phyloP scores from a whole-genome alignment of 2,797 vertebrate genomes.

The Vipera latastei region DNA sequence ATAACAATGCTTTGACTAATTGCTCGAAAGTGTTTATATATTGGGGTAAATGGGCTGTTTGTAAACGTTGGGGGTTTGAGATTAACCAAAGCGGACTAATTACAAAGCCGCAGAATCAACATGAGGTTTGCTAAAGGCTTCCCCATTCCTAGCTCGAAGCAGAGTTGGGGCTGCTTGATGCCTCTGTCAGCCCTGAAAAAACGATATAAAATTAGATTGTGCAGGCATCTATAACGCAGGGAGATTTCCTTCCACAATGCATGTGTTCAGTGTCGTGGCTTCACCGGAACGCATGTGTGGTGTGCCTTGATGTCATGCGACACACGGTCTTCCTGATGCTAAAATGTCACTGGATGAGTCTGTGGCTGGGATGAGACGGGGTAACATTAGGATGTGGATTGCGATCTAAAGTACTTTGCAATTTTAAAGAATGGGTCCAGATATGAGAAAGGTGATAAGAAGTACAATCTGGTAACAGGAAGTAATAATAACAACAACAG shows the following conservation, averaged over 20 bases:
- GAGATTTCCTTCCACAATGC: conserved; percentile 70
- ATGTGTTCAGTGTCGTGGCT: conserved; percentile 69
- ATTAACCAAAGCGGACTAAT: conserved; percentile 72
- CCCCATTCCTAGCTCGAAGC: conserved; percentile 62
- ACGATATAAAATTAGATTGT: conserved; percentile 70
- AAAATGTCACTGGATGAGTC: conserved; percentile 70
- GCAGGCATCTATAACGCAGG: conserved; percentile 70
- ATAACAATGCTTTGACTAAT: conserved; percentile 70
- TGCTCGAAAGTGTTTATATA: conserved; percentile 64
- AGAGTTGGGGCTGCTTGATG: conserved; percentile 58
- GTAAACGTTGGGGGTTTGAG: conserved; percentile 67
- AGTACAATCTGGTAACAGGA: conserved; percentile 53
- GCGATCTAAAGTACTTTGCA: conserved; percentile 70
- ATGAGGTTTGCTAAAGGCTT: conserved; percentile 67
- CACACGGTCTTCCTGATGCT: conserved; percentile 72
- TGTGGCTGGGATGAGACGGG: conserved; percentile 13
- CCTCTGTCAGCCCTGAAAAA: conserved; percentile 63
- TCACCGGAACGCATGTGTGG: conserved; percentile 64
- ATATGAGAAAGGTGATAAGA: conserved; percentile 66
- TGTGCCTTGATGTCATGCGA: conserved; percentile 77
- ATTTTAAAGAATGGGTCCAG: conserved; percentile 74
- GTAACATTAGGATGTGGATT: conserved; percentile 67
- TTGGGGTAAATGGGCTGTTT: conserved; percentile 68
- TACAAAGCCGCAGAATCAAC: conserved; percentile 66
- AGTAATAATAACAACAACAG: not conserved